These are phyloP conservation scores for Apamea sordens DNA, from an alignment of 2,888 invertebrate genomes.

Conservation along the genomic window DNA sequence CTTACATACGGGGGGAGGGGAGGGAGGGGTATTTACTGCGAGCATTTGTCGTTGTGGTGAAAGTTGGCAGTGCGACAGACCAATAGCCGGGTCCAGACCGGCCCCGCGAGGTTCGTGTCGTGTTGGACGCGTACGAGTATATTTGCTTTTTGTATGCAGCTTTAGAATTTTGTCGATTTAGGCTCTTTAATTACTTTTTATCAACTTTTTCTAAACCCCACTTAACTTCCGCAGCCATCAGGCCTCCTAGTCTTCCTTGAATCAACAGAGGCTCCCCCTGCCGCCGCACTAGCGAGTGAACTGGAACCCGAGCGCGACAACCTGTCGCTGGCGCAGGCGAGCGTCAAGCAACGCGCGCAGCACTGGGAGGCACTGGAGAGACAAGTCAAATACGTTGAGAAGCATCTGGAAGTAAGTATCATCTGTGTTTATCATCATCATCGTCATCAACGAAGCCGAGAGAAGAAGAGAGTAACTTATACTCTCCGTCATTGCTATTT, in stretches of 20 bases:
- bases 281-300: slow-evolving; percentile 93
- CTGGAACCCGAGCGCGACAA: slow-evolving; percentile 96
- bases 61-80: neutral
- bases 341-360: slow-evolving; percentile 92
- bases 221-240: slow-evolving; percentile 92
- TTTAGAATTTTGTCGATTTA: neutral
- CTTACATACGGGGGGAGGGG: too few species aligned
- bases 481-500: too few species aligned
- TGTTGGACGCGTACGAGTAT: neutral
- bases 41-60: too few species aligned
- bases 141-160: neutral
- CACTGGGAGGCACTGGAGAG: slow-evolving; percentile 93
- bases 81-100: neutral
- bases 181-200: neutral
- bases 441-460: too few species aligned
- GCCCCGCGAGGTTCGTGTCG: neutral
- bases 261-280: slow-evolving; percentile 95
- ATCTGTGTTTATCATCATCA: neutral
- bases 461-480: too few species aligned
- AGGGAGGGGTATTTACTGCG: too few species aligned
- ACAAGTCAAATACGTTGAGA: slow-evolving; percentile 94
- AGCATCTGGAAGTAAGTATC: slow-evolving; percentile 93
- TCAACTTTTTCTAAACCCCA: neutral
- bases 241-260: slow-evolving; percentile 97
- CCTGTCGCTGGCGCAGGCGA: slow-evolving; percentile 96